These are phyloP conservation scores for Fragum fragum DNA, from an alignment of 2,888 invertebrate genomes.

Conservation along the genomic window DNA sequence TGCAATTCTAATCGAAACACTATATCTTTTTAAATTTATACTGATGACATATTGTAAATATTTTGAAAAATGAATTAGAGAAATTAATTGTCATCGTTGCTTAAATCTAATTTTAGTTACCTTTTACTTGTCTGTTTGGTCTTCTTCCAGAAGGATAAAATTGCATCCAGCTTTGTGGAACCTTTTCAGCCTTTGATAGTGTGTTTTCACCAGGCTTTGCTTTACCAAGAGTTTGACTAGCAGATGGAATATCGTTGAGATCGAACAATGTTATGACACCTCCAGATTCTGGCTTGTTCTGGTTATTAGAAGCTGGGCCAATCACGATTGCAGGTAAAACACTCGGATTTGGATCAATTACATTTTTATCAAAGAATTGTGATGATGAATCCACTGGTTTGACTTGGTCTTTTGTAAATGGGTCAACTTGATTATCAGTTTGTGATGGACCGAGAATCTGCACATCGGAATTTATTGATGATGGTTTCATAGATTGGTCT, in stretches of 20 bases:
- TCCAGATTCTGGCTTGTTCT: not conserved
- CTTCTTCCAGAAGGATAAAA: not conserved
- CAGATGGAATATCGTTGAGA: not conserved
- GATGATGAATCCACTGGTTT: not conserved
- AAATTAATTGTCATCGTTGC: too few relatives aligned
- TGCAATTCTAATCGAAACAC: too few relatives aligned
- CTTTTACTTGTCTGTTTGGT: not conserved
- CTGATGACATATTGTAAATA: too few relatives aligned
- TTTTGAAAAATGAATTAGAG: too few relatives aligned
- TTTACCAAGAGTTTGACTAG: not conserved
- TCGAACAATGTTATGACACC: slow-evolving; percentile 10
- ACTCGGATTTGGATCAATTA: not conserved
- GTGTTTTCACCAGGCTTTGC: not conserved
- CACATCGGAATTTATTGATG: not conserved
- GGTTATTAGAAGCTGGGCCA: not conserved
- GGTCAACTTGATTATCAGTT: not conserved
- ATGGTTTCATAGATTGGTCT: not conserved
- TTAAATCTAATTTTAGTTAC: too few relatives aligned
- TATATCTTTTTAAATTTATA: too few relatives aligned
- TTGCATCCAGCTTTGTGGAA: slow-evolving; percentile 15
- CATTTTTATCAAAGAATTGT: not conserved
- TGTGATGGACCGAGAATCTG: not conserved
- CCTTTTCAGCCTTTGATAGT: not conserved
- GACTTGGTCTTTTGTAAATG: not conserved
- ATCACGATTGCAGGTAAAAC: not conserved